phyloP scores from a whole-genome alignment of 2,888 invertebrate genomes.

The Exocentrus adspersus region DNA sequence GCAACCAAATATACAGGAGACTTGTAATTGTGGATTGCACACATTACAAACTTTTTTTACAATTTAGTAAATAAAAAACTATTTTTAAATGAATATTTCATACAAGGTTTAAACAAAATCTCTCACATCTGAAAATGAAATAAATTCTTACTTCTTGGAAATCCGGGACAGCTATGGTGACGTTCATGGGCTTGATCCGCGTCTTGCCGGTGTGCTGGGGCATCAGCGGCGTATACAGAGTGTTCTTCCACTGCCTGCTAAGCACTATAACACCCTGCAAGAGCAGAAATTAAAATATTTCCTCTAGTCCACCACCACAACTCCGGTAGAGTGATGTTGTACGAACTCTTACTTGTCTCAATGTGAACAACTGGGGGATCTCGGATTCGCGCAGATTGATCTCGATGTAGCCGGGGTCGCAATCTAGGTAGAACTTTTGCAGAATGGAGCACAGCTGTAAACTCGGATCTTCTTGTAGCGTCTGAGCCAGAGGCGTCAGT shows the following conservation, averaged over 20 bases:
- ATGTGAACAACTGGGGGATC: constrained; percentile 86
- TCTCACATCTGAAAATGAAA: too few relatives aligned
- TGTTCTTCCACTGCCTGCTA: constrained; percentile 97
- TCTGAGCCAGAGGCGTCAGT: constrained; percentile 86
- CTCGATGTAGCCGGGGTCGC: constrained; percentile 81
- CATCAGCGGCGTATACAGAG: constrained; percentile 90
- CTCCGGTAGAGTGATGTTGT: too few relatives aligned
- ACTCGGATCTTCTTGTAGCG: constrained; percentile 94
- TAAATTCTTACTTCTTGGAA: constrained; percentile 75
- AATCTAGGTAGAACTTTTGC: constrained; percentile 83
- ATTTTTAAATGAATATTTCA: too few relatives aligned
- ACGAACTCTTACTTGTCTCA: constrained; percentile 83
- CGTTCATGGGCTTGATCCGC: constrained; percentile 85
- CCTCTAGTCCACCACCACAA: too few relatives aligned
- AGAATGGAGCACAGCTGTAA: constrained; percentile 92
- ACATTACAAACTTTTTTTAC: too few relatives aligned
- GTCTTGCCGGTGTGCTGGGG: constrained; percentile 86
- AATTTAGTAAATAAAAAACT: too few relatives aligned
- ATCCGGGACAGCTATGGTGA: constrained; percentile 88
- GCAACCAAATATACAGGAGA: too few relatives aligned
- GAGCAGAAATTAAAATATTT: too few relatives aligned
- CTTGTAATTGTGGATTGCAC: too few relatives aligned
- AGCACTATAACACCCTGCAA: constrained; percentile 96
- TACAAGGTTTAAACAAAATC: too few relatives aligned
- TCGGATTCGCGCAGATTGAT: constrained; percentile 84